Evolutionary conservation across 2,113 vertebrate species (phyloP), one percentile per base, ranked within the genome.

Genomic region (Hemiprocne comata): DNA sequence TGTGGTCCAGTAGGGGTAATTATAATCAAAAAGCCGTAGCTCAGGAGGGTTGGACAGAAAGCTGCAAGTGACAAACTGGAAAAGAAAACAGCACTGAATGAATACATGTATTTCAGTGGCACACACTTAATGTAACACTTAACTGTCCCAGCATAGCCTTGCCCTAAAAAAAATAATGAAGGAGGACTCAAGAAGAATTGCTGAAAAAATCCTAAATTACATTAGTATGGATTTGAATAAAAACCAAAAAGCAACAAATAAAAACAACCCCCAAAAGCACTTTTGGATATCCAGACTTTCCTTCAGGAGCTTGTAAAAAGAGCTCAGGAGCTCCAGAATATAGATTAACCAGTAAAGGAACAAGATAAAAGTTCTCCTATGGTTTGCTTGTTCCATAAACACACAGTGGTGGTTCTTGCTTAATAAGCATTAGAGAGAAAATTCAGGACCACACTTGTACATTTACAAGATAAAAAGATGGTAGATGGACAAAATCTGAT

Each of bases 41-140:
- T 99, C 98, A 1, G 99, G 99, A 19, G 99, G 99, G 81, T 97
- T 98, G 92, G 98, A 98, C 95, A 99, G 96, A 96, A 99, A 99
- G 86, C 99, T 99, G 97, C 98, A 98, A 82, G 99, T 99, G 96
- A 99, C 99, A 11, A 99, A 99, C 99, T 99, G 94, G 50, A 96
- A 93, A 77, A 86, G 82, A 95, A 90, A 69, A 53, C 7, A 53
- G 73, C 8, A 50, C 82, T 66, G 11, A 33, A 19, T 91, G 53
- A 95, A 38, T 38, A n/a, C 1, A 0, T 60, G 42, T 48, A 25
- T 64, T 81, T 42, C 51, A 51, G 16, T 71, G 44, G 85, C 75
- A 50, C 9, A 1, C 3, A 2, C 20, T 62, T 65, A 26, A 11
- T 46, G n/a, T 5, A 42, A 61, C 38, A 54, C 1, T 50, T 44